Base-by-base conservation (phyloP, 2,888 invertebrate species). In the Sinelater perroti region DNA sequence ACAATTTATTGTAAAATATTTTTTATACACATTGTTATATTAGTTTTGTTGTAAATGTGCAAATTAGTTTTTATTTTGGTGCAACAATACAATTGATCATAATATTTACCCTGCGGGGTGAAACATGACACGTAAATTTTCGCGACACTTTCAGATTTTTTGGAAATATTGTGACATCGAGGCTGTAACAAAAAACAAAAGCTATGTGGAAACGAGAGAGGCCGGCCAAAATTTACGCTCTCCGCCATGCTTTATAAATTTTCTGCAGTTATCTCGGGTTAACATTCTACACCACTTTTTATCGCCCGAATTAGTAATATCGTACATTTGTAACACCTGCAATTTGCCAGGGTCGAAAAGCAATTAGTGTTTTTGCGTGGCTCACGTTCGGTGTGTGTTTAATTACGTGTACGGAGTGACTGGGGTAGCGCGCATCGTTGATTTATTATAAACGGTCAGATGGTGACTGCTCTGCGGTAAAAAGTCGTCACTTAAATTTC, bases 331-430 rank as follows among this genome's bases (percentile, higher is more conserved):
- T 74, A 75, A 74, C 76, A 77, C 77, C 77, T 77, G 77, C 76
- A 76, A 76, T 76, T 76, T 76, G 76, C 74, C 71, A 69, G 64
- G 70, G 76, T 73, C 75, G 75, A 71, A 75, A 77, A 75, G 76
- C 76, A 77, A 77, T 76, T 77, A 76, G 76, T 73, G 76, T 76
- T 76, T 77, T 76, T 76, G 75, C 75, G 73, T 72, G 73, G 73
- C 74, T 75, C 76, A 76, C 76, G 75, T 74, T 75, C 71, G 65
- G 68, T 68, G 70, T 56, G 62, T 69, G 73, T 75, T 75, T 73
- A 75, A 75, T 74, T 75, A 72, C 75, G 72, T 72, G 73, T 71
- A 70, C 70, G 64, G 63, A 67, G 67, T 70, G 66, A 56, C 54
- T 61, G 54, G 61, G 60, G 60, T 60, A 56, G 44, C 50, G 54